A percentile compares a stretch with the other conserved stretches of the same genome.
These are phyloP conservation scores for Crotalus horridus DNA, from an alignment of 2,113 vertebrate genomes.

Conservation along the genomic window DNA sequence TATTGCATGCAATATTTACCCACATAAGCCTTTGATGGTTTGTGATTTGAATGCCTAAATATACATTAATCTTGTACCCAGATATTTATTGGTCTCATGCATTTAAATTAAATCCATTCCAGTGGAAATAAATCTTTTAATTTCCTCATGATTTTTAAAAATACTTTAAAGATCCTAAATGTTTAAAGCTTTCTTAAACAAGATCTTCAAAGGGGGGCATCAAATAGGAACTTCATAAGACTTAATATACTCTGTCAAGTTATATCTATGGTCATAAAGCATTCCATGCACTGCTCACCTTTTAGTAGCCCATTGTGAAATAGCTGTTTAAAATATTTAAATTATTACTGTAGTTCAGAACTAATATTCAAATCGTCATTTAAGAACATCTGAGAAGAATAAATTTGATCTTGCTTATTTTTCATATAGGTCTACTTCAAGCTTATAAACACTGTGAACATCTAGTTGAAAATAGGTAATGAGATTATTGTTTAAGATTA, in stretches of 20 bases:
- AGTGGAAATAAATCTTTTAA: slow-evolving; percentile 30
- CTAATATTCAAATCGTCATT: background rate
- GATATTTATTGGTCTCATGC: slow-evolving; percentile 24
- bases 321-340: background rate
- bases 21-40: slow-evolving; percentile 1
- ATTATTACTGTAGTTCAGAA: background rate
- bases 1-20: slow-evolving; percentile 38
- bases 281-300: background rate
- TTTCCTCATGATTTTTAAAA: slow-evolving; percentile 35
- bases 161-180: background rate
- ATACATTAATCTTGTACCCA: slow-evolving; percentile 6
- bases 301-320: background rate
- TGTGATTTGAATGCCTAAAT: slow-evolving; percentile 1
- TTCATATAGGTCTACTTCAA: background rate
- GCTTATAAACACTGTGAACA: background rate
- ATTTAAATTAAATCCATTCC: slow-evolving; percentile 60
- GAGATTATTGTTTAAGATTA: background rate
- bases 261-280: background rate
- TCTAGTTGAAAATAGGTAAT: background rate
- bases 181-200: background rate
- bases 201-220: background rate
- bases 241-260: background rate
- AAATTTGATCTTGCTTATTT: background rate
- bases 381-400: background rate
- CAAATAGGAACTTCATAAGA: background rate